Evolutionary conservation across 2,888 invertebrate species (phyloP).

Genomic region (Tricholauxania praeusta): DNA sequence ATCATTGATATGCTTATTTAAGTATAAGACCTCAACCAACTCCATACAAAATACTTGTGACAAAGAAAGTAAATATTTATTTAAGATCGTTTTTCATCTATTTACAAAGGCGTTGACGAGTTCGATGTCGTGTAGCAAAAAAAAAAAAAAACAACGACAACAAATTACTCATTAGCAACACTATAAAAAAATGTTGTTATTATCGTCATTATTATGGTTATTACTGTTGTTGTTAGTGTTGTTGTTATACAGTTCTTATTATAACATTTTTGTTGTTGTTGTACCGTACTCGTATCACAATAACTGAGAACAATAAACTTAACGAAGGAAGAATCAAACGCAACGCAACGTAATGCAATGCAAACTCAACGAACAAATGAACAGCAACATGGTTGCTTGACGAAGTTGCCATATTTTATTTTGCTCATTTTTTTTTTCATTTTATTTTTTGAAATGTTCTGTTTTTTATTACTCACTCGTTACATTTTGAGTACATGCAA

Average conservation of each 20-base stretch:
- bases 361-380: not conserved
- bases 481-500: not conserved
- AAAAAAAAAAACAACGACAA: not conserved
- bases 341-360: too few relatives aligned
- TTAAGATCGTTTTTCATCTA: too few relatives aligned
- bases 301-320: conserved; percentile 4
- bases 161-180: conserved; percentile 21
- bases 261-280: not conserved
- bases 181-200: not conserved
- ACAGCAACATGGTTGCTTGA: not conserved
- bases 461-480: not conserved
- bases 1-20: too few relatives aligned
- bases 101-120: too few relatives aligned
- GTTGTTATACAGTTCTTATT: not conserved
- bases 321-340: not conserved
- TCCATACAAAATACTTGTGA: too few relatives aligned
- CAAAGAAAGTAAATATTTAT: too few relatives aligned
- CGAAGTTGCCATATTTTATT: conserved; percentile 5
- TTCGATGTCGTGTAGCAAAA: not conserved
- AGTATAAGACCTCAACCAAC: too few relatives aligned
- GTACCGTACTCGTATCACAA: not conserved
- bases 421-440: not conserved
- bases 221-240: not conserved
- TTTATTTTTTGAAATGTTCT: not conserved
- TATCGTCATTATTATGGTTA: not conserved